Evolutionary conservation across 2,113 vertebrate species (phyloP).

Genomic region (Microtus oregoni): DNA sequence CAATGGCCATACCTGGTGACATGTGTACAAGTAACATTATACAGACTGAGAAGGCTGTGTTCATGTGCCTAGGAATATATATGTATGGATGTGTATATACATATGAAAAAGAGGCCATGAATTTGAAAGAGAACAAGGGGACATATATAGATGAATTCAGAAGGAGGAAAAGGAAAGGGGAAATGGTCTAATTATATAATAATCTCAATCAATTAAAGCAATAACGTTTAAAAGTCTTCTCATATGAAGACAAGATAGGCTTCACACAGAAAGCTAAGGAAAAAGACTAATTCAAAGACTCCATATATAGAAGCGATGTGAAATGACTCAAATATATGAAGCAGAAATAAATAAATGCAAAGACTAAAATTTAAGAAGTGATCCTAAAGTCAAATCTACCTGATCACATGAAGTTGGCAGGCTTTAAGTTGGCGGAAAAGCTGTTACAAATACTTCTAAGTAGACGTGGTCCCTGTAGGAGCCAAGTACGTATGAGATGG

Average conservation of each 20-base stretch:
- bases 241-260: neutral
- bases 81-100: neutral
- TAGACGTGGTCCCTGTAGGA: neutral
- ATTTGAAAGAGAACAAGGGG: neutral
- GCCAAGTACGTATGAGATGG: neutral
- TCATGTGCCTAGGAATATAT: neutral
- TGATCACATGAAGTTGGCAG: neutral
- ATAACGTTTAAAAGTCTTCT: neutral
- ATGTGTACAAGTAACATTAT: neutral
- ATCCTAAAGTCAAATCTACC: slow-evolving; percentile 16
- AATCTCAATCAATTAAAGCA: neutral
- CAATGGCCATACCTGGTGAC: neutral
- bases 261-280: neutral
- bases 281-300: neutral
- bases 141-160: neutral
- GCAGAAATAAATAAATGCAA: neutral
- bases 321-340: slow-evolving; percentile 1
- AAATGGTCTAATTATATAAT: neutral
- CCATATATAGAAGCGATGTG: neutral
- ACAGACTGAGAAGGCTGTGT: neutral
- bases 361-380: neutral
- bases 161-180: neutral
- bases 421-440: neutral
- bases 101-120: neutral
- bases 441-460: neutral